Evolutionary conservation across 2,113 vertebrate species (phyloP).

Genomic region (Nyctibius bracteatus): DNA sequence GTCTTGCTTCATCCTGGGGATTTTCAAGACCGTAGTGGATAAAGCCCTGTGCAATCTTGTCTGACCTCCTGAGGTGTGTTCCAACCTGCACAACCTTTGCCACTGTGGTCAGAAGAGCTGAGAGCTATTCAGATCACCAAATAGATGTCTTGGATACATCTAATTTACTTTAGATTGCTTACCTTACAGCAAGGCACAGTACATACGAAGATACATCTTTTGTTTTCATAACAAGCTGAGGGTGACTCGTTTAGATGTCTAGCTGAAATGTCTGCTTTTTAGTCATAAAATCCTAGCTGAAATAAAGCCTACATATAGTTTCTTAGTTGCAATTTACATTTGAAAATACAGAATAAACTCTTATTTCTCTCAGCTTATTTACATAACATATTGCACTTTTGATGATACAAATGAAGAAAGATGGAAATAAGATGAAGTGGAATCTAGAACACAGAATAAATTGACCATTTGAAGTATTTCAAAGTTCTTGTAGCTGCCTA

Average conservation of each 20-base stretch:
- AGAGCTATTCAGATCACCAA: background rate
- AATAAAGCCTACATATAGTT: background rate
- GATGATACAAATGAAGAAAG: background rate
- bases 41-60: background rate
- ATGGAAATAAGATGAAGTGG: background rate
- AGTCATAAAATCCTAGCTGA: background rate
- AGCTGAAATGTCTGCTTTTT: background rate
- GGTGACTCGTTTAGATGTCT: background rate
- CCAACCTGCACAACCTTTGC: background rate
- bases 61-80: background rate
- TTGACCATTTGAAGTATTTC: background rate
- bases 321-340: background rate
- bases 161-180: background rate
- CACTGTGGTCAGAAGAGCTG: background rate
- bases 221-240: background rate
- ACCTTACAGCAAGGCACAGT: background rate
- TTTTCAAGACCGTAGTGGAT: background rate
- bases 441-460: background rate
- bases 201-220: background rate
- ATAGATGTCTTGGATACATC: background rate
- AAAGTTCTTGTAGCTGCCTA: background rate
- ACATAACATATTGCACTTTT: background rate
- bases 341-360: background rate
- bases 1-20: background rate
- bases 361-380: background rate